Evolutionary conservation across 2,113 vertebrate species (phyloP), one percentile per base, ranked within the genome.

Genomic region (Elephas maximus): DNA sequence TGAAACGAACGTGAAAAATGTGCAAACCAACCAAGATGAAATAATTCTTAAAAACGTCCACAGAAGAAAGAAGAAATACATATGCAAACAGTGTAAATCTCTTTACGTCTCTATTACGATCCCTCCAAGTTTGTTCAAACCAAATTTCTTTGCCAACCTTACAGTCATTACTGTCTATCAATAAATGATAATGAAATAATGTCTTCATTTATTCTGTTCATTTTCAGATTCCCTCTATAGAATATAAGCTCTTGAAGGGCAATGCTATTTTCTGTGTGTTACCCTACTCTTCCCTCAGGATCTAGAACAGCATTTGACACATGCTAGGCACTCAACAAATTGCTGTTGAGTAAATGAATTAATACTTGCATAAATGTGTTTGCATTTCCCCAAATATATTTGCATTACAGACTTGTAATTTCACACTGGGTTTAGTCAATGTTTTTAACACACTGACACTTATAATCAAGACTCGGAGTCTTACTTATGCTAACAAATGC

Each of bases 371-470:
- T 97, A 93, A 97, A 93, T 73, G 87, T 97, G 95, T 97, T 98
- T 97, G 95, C 93, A 76, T 96, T 95, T 97, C 82, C 73, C 93
- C 96, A 97, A 93, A 97, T 95, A 94, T 97, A 97, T 97, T 97
- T 97, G 97, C 96, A 96, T 97, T 97, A 94, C 90, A 97, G 95
- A 88, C 87, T 92, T 97, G 96, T 93, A 97, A 97, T 97, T 98
- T 97, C 97, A 97, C 96, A 97, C 95, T 97, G 95, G 90, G 96
- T 95, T 98, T 95, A 97, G 94, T 97, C 84, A 94, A 97, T 98
- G 96, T 96, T 96, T 97, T 97, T 96, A 96, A 98, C 96, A 97
- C 90, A 94, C 93, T 97, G 98, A 98, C 98, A 98, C 95, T 97
- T 97, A 96, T 88, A 97, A 97, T 98, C 97, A 97, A 97, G 96